These are phyloP conservation scores for Semibalanus balanoides DNA, from an alignment of 1,140 invertebrate genomes.

Conservation along the genomic window DNA sequence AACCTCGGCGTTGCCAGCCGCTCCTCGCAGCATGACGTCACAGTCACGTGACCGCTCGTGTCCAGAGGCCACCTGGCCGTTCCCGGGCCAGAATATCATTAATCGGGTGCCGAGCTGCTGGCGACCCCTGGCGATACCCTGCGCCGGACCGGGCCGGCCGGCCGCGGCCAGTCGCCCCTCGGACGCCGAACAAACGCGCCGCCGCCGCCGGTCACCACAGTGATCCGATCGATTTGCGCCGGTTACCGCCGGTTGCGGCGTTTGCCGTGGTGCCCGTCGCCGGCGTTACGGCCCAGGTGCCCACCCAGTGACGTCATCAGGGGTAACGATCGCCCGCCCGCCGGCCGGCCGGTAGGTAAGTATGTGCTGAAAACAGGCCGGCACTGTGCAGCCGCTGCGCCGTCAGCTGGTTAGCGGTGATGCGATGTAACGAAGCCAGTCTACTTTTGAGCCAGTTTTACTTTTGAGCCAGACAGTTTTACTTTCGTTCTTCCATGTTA, in stretches of 20 bases:
- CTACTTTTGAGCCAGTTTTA: too few relatives aligned
- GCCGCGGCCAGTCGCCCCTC: not conserved
- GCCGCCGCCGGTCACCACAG: not conserved
- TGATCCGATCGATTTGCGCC: not conserved
- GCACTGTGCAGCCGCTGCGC: too few relatives aligned
- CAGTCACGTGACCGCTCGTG: not conserved
- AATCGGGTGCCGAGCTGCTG: too few relatives aligned
- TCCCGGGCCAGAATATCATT: not conserved
- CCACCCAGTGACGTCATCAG: not conserved
- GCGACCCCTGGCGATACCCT: too few relatives aligned
- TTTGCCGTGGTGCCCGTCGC: not conserved
- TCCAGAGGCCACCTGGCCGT: not conserved
- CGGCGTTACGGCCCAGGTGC: not conserved
- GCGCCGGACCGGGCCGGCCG: too few relatives aligned
- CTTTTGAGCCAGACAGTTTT: too few relatives aligned
- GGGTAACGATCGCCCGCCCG: not conserved
- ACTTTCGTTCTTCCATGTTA: too few relatives aligned
- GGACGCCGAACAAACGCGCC: too few relatives aligned
- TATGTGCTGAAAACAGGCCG: not conserved
- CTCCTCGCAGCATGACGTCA: too few relatives aligned
- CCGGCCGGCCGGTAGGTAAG: not conserved
- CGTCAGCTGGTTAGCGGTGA: too few relatives aligned
- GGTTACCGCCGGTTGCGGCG: not conserved
- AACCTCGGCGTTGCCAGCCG: too few relatives aligned
- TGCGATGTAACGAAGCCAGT: too few relatives aligned